Evolutionary conservation across 1,140 invertebrate species (phyloP), one percentile per base, ranked within the genome.

Genomic region (Ptiloglossa arizonensis): DNA sequence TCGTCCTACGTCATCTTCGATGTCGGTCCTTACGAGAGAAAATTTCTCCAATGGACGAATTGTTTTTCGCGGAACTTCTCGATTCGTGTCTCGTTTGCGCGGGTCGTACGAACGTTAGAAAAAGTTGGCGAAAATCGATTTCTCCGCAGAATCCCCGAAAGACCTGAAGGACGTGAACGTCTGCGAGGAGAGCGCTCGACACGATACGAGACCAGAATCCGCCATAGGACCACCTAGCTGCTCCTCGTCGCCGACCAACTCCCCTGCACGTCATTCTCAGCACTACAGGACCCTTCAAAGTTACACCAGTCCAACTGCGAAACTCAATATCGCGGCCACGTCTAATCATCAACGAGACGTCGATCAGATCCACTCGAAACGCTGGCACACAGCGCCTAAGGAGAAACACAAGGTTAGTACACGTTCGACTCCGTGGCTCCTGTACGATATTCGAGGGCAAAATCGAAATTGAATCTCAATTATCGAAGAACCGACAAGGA

Each of bases 301-400:
- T 81, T 88, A 90, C 75, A 86, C 78, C 63, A 89, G 86, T 84
- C 85, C 86, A 79, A 87, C 86, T 79, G 87, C 83, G 72, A 90
- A 89, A 89, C 87, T 89, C 75, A 89, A 90, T 82, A 85, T 90
- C 72, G 85, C 70, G 71, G 66, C 48, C 24, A 64, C 76, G 57
- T 74, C 74, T 63, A 87, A 86, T 75, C 88, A 89, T 64, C 86
- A 87, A 29, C 87, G 89, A 74, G 88, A 90, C 59, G 79, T 87
- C 62, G 90, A 91, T 78, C 89, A 88, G 32, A 81, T 62, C 44
- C 86, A 87, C 64, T 81, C 87, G 72, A 95, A 95, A 87, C 90
- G 93, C 63, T 95, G 94, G 90, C 93, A 95, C 79, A 95, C 94
- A 9, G 93, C 94, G 5, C 94, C 94, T 3, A 93, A 94, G 78